Percentiles rank a stretch among this genome's conserved stretches.
Conservation (phyloP, 2,888 invertebrate species). For the Molorchus minor region DNA sequence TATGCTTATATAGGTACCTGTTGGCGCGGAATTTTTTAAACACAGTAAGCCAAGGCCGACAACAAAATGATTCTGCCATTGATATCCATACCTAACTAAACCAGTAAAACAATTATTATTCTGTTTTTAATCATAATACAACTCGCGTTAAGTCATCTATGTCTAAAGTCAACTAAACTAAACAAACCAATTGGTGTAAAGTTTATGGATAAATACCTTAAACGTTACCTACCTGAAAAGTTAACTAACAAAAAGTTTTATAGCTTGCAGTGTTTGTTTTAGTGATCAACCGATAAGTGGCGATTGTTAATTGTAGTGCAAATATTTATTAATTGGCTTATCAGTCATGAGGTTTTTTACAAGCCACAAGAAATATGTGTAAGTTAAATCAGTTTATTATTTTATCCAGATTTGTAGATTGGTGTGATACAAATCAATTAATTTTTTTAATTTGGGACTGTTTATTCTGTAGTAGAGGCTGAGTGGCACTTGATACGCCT, state of each 20-base stretch:
- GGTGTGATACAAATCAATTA: too few species aligned
- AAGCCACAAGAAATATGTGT: conserved; percentile 13
- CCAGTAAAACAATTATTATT: too few species aligned
- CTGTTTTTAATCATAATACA: conserved; percentile 1
- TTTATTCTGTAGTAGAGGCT: too few species aligned
- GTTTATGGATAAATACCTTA: not conserved
- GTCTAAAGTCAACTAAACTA: too few species aligned
- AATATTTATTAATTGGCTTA: not conserved
- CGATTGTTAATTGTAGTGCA: not conserved
- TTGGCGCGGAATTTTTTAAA: conserved; percentile 12
- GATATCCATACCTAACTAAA: not conserved
- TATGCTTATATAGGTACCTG: too few species aligned
- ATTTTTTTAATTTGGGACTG: too few species aligned
- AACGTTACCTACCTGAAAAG: not conserved
- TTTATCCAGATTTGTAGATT: too few species aligned
- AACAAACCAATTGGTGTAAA: conserved; percentile 5
- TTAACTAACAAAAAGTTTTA: not conserved
- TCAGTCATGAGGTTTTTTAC: conserved; percentile 13
- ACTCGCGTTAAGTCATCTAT: not conserved
- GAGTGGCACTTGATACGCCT: too few species aligned
- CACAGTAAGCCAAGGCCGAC: conserved; percentile 24
- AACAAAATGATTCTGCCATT: conserved; percentile 17
- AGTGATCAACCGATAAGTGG: not conserved
- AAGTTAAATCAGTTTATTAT: not conserved
- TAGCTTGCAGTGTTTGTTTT: not conserved